These are phyloP conservation scores for Conus ventricosus DNA, from an alignment of 1,140 invertebrate genomes.

Conservation along the genomic window DNA sequence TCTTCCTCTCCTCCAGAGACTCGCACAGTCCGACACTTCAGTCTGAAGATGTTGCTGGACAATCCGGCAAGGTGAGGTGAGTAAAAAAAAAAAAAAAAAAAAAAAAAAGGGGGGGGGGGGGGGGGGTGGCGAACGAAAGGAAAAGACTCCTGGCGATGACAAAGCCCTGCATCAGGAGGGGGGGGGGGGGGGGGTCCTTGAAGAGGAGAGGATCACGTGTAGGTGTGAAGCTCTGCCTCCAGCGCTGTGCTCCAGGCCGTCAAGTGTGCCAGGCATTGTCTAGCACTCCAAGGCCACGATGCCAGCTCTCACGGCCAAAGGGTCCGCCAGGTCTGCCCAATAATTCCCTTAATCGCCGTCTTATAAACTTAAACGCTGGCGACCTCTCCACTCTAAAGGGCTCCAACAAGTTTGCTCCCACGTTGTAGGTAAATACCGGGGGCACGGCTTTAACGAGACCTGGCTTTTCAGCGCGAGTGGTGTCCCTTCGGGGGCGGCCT, in stretches of 20 bases:
- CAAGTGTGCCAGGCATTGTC: background rate
- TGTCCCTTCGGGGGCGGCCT: constrained; percentile 30
- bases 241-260: background rate
- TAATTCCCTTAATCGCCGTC: constrained; percentile 32
- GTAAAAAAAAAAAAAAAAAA: background rate
- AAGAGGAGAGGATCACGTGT: background rate
- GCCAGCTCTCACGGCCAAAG: background rate
- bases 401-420: constrained; percentile 37
- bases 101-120: background rate
- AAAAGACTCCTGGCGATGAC: background rate
- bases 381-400: constrained; percentile 32
- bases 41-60: background rate
- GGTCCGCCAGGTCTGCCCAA: background rate
- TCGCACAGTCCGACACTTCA: too few species aligned
- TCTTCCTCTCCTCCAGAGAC: too few species aligned
- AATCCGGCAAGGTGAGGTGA: background rate
- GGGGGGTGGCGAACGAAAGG: background rate
- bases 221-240: background rate
- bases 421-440: constrained; percentile 36
- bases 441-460: constrained; percentile 19
- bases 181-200: background rate
- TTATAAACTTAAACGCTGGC: constrained; percentile 26
- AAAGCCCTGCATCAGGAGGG: background rate
- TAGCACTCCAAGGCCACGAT: background rate
- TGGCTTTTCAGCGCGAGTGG: constrained; percentile 22